Evolutionary conservation across 2,888 invertebrate species (phyloP), one percentile per base, ranked within the genome.

Genomic region (Ephialtes manifestator): DNA sequence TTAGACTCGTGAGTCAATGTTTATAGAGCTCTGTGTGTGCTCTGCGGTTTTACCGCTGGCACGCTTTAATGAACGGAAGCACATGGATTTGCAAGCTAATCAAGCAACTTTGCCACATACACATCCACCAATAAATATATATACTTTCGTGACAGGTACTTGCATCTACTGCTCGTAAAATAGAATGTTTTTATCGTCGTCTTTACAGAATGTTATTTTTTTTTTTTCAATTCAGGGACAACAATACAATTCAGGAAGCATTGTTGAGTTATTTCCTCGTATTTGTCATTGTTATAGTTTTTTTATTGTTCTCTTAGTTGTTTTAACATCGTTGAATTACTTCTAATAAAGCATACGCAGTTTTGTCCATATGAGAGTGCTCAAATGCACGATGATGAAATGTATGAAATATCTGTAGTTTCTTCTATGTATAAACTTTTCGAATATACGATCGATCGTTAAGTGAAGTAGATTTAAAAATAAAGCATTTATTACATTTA

Each of bases 71-170:
- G 60, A 76, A 82, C 78, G 85, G 82, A 85, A 85, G 75, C 71
- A 60, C 79, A 79, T 76, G 79, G 63, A 85, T 82, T 82, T 82
- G 78, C 85, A 79, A 82, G 75, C 76, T 72, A 72, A 85, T 82
- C 82, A 76, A 79, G 72, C 70, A 71, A 55, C 78, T 43, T 63
- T 70, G 51, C 79, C 39, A 53, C 48, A 65, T 70, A 43, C 70
- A 53, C 68, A 18, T 75, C 11, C n/a, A 11, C 65, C 5, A n/a
- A 20, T 58, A 18, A 28, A n/a, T 48, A 4, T 31, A 15, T 60
- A 15, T 15, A 18, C 15, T n/a, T 24, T 51, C 35, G 24, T 63
- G 13, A 13, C 63, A 7, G 0, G 1, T 63, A 10, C 13, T 35
- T 18, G 24, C 24, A 20, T 11, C 39, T 39, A 39, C 8, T 4